Percentiles rank a stretch among this genome's conserved stretches.
phyloP scores from a whole-genome alignment of 2,888 invertebrate genomes.

The Candidula unifasciata region DNA sequence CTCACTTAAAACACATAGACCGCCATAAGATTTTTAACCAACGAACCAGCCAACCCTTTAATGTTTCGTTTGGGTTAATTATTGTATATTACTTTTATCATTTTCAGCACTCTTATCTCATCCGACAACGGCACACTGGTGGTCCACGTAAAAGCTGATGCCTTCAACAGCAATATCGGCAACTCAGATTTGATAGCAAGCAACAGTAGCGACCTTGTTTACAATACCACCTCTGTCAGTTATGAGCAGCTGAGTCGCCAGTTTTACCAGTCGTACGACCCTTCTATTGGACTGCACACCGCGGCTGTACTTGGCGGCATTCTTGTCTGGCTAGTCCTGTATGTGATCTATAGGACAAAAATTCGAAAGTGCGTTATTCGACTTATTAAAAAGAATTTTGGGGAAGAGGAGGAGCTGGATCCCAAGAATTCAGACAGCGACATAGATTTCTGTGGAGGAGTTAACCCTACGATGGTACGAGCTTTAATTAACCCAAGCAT shows the following conservation, averaged over 20 bases:
- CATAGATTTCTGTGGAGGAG: conserved; percentile 7
- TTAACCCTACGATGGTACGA: conserved; percentile 29
- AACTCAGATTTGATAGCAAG: conserved; percentile 10
- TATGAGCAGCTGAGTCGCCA: conserved; percentile 45
- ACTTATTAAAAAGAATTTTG: conserved; percentile 32
- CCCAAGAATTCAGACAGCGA: conserved; percentile 13
- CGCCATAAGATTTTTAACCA: too few relatives aligned
- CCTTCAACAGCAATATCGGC: conserved; percentile 16
- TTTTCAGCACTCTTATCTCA: conserved; percentile 19
- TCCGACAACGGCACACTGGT: conserved; percentile 24
- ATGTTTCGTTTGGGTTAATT: too few relatives aligned
- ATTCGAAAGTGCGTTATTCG: conserved; percentile 50
- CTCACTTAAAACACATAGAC: too few relatives aligned
- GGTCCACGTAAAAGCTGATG: conserved; percentile 14
- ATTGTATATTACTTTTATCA: background rate
- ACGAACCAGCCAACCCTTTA: too few relatives aligned
- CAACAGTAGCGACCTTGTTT: conserved; percentile 26
- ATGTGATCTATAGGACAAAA: conserved; percentile 64
- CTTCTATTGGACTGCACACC: conserved; percentile 66
- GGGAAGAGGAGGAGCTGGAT: conserved; percentile 1
- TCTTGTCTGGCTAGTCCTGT: conserved; percentile 63
- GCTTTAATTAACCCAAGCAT: conserved; percentile 50
- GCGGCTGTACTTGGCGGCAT: conserved; percentile 66
- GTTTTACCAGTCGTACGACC: conserved; percentile 66
- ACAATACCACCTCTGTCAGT: conserved; percentile 25